Conservation (phyloP, 2,888 invertebrate species). For the Acronicta aceris region DNA sequence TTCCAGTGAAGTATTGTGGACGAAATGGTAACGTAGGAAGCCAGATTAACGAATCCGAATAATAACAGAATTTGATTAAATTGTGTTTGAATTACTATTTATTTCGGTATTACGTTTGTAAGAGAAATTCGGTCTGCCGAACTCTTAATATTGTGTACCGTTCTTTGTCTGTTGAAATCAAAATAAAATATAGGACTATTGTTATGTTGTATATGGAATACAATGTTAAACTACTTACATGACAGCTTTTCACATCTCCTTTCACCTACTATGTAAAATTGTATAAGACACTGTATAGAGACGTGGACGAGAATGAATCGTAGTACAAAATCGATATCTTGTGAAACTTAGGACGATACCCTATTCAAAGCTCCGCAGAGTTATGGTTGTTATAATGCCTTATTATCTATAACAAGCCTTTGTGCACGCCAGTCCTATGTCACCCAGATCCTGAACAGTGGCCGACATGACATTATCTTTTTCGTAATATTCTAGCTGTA, state of each 20-base stretch:
- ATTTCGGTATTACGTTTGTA: no score
- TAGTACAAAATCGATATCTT: constrained; percentile 64
- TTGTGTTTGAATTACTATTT: no score
- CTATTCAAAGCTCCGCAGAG: constrained; percentile 62
- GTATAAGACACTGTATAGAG: constrained; percentile 7
- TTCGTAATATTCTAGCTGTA: constrained; percentile 17
- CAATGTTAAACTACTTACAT: background rate
- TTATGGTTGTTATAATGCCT: constrained; percentile 54
- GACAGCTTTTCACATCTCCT: constrained; percentile 6
- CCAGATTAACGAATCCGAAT: no score
- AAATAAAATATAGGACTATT: no score
- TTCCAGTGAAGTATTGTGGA: no score
- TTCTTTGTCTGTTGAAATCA: no score
- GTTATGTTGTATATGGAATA: background rate
- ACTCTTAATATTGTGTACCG: no score
- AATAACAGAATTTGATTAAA: no score
- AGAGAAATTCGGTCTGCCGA: no score
- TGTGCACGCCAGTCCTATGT: constrained; percentile 50
- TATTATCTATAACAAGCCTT: constrained; percentile 49
- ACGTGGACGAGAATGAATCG: constrained; percentile 29
- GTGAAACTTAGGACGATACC: constrained; percentile 64
- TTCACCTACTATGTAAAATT: constrained; percentile 22
- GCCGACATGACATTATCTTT: constrained; percentile 47
- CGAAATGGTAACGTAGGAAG: no score
- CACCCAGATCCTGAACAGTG: constrained; percentile 38